These are phyloP conservation scores for Tigriopus japonicus DNA, from an alignment of 1,140 invertebrate genomes.

Conservation along the genomic window DNA sequence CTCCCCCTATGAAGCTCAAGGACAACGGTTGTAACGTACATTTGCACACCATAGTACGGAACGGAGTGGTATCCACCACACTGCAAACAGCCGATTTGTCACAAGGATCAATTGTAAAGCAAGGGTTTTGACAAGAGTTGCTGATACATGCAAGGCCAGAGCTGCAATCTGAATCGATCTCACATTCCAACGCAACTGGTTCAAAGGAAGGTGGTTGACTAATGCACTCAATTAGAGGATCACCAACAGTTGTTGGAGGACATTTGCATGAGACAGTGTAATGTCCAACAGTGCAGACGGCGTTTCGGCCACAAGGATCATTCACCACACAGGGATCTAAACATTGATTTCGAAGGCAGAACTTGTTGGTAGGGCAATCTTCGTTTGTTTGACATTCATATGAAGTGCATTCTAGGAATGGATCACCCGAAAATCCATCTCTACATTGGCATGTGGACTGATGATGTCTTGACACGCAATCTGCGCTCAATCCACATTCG, in stretches of 20 bases:
- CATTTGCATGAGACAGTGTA: conserved; percentile 23
- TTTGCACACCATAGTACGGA: conserved; percentile 22
- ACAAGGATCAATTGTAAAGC: conserved; percentile 22
- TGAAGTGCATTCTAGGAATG: conserved; percentile 18
- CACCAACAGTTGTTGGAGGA: conserved; percentile 21
- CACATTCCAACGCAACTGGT: conserved; percentile 30
- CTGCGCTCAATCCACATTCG: conserved; percentile 56
- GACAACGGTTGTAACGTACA: background rate
- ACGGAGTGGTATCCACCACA: conserved; percentile 20
- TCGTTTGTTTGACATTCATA: conserved; percentile 21
- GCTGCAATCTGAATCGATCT: conserved; percentile 23
- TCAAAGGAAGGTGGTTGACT: conserved; percentile 37
- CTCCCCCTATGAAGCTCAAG: no score
- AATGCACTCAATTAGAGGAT: conserved; percentile 21
- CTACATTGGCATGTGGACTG: conserved; percentile 21
- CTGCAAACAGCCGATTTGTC: conserved; percentile 21
- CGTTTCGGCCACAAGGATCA: conserved; percentile 23
- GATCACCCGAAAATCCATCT: conserved; percentile 21
- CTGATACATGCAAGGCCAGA: conserved; percentile 23
- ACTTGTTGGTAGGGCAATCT: conserved; percentile 22
- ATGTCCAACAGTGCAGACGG: conserved; percentile 22
- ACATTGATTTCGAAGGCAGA: conserved; percentile 23
- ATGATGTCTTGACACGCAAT: conserved; percentile 40
- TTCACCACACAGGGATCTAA: conserved; percentile 20
- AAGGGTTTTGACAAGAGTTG: conserved; percentile 23